Evolutionary conservation across 1,140 invertebrate genomes (phyloP).

Genomic region (Drosophila nikananu): DNA sequence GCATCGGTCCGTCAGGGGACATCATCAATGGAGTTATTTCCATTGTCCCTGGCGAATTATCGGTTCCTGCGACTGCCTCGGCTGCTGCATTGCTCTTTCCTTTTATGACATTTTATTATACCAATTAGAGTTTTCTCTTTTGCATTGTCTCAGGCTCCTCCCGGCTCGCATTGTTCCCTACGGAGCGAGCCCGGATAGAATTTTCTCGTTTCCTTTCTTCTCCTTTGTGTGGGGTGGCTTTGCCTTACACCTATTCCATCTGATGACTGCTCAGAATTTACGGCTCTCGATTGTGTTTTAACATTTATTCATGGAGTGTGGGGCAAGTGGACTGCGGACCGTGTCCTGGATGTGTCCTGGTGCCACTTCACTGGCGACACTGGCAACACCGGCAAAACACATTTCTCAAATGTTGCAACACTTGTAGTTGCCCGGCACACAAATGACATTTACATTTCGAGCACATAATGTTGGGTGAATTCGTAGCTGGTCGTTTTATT

Average conservation of each 20-base stretch:
- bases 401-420: constrained; percentile 81
- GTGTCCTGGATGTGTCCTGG: constrained; percentile 14
- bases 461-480: constrained; percentile 64
- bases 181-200: constrained; percentile 25
- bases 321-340: constrained; percentile 19
- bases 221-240: constrained; percentile 10
- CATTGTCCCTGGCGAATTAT: constrained; percentile 47
- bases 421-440: constrained; percentile 59
- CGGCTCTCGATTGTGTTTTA: constrained; percentile 74
- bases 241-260: constrained; percentile 61
- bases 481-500: constrained; percentile 32
- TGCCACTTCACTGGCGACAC: constrained; percentile 62
- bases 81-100: constrained; percentile 43
- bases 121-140: constrained; percentile 65
- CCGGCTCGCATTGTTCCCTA: constrained; percentile 31
- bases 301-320: constrained; percentile 74
- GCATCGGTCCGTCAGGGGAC: constrained; percentile 21
- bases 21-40: constrained; percentile 45
- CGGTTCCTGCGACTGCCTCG: constrained; percentile 14
- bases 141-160: constrained; percentile 36
- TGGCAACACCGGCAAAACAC: constrained; percentile 41
- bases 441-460: constrained; percentile 80
- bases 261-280: constrained; percentile 74
- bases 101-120: constrained; percentile 81
- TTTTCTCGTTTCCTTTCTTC: constrained; percentile 16